Conservation (phyloP, 35 echinoderm and acorn worm genomes). For the Apostichopus californicus region DNA sequence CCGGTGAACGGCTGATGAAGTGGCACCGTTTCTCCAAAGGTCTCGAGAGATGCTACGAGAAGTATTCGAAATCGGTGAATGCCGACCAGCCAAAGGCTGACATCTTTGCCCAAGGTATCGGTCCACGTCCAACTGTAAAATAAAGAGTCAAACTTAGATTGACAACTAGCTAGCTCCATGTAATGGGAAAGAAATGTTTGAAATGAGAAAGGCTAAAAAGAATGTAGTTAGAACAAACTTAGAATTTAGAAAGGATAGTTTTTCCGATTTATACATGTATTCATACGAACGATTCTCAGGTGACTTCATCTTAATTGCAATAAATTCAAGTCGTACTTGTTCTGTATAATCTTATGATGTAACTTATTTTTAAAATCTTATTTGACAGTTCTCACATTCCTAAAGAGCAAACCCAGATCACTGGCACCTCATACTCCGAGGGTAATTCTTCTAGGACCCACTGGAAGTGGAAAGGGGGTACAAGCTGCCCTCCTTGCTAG, state of each 20-base stretch:
- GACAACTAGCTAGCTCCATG: no score
- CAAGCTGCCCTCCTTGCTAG: conserved; percentile 90
- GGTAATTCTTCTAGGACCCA: conserved; percentile 87
- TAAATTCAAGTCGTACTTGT: not conserved
- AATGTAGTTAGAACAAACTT: no score
- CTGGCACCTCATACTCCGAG: conserved; percentile 92
- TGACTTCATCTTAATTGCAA: no score
- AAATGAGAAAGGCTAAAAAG: no score
- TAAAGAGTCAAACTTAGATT: no score
- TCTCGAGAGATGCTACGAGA: conserved; percentile 64
- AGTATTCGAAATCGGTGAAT: conserved; percentile 79
- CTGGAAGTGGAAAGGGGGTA: conserved; percentile 92
- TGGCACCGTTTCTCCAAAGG: conserved; percentile 82
- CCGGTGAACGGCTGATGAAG: conserved; percentile 70
- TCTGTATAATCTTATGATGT: not conserved
- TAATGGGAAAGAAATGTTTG: no score
- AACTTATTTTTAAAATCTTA: conserved; percentile 7
- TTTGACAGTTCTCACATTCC: conserved; percentile 79
- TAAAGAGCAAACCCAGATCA: conserved; percentile 76
- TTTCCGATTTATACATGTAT: no score
- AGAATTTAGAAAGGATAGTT: no score
- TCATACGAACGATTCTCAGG: no score
- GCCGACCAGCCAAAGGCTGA: conserved; percentile 96
- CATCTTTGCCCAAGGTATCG: conserved; percentile 91
- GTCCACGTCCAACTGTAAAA: not conserved